A percentile compares a stretch with the other conserved stretches of the same genome.
phyloP scores from a whole-genome alignment of 2,888 invertebrate species.

The Cyrtodaria siliqua region DNA sequence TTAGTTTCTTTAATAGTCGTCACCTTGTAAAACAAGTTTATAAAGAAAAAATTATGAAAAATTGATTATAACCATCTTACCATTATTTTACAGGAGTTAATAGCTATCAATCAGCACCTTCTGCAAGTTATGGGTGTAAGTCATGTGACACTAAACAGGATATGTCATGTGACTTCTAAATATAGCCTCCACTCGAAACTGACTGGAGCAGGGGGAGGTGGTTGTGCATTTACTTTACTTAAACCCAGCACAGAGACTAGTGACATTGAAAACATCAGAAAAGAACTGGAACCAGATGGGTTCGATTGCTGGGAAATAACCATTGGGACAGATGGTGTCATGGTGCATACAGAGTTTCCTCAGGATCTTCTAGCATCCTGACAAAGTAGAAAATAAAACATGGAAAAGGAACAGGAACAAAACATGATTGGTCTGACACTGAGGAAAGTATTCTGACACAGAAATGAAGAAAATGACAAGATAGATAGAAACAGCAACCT shows the following conservation, averaged over 20 bases:
- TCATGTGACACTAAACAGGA: constrained; percentile 93
- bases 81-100: constrained; percentile 89
- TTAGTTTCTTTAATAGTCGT: no score
- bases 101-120: constrained; percentile 95
- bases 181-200: constrained; percentile 94
- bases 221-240: constrained; percentile 92
- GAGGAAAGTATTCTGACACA: no score
- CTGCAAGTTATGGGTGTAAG: constrained; percentile 94
- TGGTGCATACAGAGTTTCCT: constrained; percentile 10
- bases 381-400: no score
- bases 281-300: constrained; percentile 75
- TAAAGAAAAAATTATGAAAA: no score
- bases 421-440: no score
- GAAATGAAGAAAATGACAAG: no score
- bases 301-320: constrained; percentile 79
- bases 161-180: constrained; percentile 89
- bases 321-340: constrained; percentile 77
- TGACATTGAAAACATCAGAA: constrained; percentile 79
- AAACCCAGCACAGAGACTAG: constrained; percentile 84
- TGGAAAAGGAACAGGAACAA: no score
- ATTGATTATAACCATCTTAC: no score
- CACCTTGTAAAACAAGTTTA: no score
- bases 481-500: no score
- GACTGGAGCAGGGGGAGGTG: constrained; percentile 99
- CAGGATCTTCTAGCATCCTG: not conserved